A percentile compares a stretch with the other conserved stretches of the same genome.
phyloP scores from a whole-genome alignment of 2,113 vertebrate genomes.

The Melanostigma gelatinosum region DNA sequence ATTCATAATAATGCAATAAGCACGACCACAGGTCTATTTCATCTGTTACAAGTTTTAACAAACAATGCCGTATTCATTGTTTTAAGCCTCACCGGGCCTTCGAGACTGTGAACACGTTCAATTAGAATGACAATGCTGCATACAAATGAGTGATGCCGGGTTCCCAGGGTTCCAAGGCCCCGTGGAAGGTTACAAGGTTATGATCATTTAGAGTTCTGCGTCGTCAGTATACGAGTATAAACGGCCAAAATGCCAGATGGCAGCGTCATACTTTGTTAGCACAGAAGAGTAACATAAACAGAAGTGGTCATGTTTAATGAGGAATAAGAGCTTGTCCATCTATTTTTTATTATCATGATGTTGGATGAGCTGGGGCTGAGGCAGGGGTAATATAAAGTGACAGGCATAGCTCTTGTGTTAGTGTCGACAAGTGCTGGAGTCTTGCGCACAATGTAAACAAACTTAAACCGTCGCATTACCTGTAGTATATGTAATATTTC shows the following conservation, averaged over 20 bases:
- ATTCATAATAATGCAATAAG: neutral
- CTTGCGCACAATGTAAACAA: neutral
- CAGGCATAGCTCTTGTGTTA: neutral
- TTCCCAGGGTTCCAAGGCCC: neutral
- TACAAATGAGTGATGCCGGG: neutral
- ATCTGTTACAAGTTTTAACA: neutral
- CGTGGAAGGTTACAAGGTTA: neutral
- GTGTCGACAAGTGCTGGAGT: neutral
- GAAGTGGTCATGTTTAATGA: constrained; percentile 10
- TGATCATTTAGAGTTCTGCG: constrained; percentile 6
- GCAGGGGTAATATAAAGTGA: neutral
- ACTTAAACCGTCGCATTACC: neutral
- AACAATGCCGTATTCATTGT: neutral
- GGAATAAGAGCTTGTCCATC: neutral
- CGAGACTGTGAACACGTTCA: neutral
- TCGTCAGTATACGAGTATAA: neutral
- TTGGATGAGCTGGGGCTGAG: neutral
- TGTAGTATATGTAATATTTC: neutral
- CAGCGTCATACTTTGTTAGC: neutral
- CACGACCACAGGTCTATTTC: neutral
- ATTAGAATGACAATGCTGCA: neutral
- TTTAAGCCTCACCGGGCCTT: neutral
- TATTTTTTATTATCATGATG: constrained; percentile 1
- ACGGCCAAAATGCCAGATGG: constrained; percentile 22
- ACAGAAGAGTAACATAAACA: constrained; percentile 2